A percentile compares a stretch with the other conserved stretches of the same genome.
phyloP scores from a whole-genome alignment of 2,888 invertebrate genomes.

The Brenthis daphne region DNA sequence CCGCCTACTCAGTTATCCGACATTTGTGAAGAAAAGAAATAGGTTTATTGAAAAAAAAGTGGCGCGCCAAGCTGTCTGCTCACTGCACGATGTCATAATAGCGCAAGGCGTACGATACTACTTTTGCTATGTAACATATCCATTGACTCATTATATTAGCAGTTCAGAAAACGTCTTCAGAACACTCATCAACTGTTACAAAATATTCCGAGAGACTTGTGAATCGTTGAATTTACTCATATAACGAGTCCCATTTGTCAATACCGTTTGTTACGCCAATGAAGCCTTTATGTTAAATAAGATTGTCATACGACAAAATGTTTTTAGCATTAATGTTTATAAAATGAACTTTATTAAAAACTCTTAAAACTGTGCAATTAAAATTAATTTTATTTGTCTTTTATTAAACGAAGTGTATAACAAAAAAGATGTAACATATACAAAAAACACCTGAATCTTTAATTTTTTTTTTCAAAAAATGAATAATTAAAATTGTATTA shows the following conservation, averaged over 20 bases:
- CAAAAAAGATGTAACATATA: no score
- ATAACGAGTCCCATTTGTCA: no score
- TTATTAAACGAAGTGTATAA: no score
- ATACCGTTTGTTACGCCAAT: background rate
- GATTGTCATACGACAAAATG: no score
- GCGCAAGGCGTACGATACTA: slow-evolving; percentile 45
- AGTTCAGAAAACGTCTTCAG: slow-evolving; percentile 22
- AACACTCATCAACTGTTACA: slow-evolving; percentile 33
- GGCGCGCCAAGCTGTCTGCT: slow-evolving; percentile 80
- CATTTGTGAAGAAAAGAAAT: slow-evolving; percentile 63
- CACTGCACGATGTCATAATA: slow-evolving; percentile 57
- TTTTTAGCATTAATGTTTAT: no score
- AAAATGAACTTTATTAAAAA: no score
- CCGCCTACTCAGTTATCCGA: slow-evolving; percentile 61
- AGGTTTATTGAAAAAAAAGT: slow-evolving; percentile 62
- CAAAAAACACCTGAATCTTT: no score
- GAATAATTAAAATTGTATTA: no score
- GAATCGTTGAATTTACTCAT: background rate
- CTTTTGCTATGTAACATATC: slow-evolving; percentile 49
- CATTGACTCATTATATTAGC: slow-evolving; percentile 42
- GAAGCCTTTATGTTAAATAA: background rate
- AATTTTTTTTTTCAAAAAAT: no score
- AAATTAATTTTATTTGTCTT: no score
- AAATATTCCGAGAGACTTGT: background rate
- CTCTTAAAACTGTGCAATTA: no score